A percentile compares a stretch with the other conserved stretches of the same genome.
phyloP scores from a whole-genome alignment of 2,113 vertebrate species.

The Rhinolophus sinicus region DNA sequence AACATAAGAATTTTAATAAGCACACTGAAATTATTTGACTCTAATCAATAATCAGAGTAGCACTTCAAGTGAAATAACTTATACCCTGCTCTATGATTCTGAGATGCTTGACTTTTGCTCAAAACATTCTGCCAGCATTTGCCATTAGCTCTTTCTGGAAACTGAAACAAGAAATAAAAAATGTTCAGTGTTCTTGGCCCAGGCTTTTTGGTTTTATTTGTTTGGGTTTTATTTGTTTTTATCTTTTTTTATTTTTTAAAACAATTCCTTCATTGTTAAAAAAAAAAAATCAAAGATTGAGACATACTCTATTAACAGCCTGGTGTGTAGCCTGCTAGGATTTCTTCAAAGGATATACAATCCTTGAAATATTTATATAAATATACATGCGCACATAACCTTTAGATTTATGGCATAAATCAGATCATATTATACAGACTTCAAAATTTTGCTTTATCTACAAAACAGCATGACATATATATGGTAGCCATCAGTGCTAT shows the following conservation, averaged over 20 bases:
- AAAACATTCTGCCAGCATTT: conserved; percentile 36
- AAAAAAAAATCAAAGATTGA: conserved; percentile 39
- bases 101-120: conserved; percentile 38
- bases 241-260: not conserved
- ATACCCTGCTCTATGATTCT: conserved; percentile 5
- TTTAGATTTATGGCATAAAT: conserved; percentile 14
- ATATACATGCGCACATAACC: not conserved
- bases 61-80: not conserved
- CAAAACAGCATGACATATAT: conserved; percentile 35
- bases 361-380: conserved; percentile 52
- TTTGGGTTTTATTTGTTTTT: conserved; percentile 29
- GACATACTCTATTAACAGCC: not conserved
- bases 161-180: conserved; percentile 58
- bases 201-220: conserved; percentile 20
- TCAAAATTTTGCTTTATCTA: conserved; percentile 45
- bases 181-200: not conserved
- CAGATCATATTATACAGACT: conserved; percentile 26
- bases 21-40: not conserved
- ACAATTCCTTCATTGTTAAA: conserved; percentile 8
- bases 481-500: not conserved
- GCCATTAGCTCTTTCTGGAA: conserved; percentile 54
- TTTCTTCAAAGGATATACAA: conserved; percentile 41
- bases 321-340: not conserved
- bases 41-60: conserved; percentile 36
- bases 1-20: conserved; percentile 37